Evolutionary conservation across 2,113 vertebrate species (phyloP).

Genomic region (Rhinolophus sinicus): DNA sequence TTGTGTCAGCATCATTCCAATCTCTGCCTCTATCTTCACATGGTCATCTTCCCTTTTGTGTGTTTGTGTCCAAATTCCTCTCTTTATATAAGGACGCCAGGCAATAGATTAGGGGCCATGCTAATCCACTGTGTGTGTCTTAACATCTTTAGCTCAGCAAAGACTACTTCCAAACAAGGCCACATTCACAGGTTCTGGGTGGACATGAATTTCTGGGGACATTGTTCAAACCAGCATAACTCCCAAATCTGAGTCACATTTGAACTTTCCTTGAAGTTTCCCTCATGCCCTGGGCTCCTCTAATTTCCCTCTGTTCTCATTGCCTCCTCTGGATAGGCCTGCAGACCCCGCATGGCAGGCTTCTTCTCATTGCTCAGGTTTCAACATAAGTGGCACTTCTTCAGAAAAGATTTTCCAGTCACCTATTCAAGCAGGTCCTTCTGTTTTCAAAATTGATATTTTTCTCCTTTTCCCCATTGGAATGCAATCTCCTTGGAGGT

Average conservation of each 20-base stretch:
- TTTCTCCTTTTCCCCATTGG: not conserved
- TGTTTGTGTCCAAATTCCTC: not conserved
- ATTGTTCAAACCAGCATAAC: not conserved
- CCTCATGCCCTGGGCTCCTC: fast-evolving
- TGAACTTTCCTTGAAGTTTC: not conserved
- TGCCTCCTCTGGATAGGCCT: no score
- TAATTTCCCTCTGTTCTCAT: fast-evolving
- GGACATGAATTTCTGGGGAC: not conserved
- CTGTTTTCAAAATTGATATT: not conserved
- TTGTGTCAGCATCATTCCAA: fast-evolving
- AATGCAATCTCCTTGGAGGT: not conserved
- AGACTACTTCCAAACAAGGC: not conserved
- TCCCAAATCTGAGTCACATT: no score
- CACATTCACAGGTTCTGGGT: no score
- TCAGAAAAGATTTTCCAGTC: not conserved
- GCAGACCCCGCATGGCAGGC: no score
- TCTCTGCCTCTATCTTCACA: not conserved
- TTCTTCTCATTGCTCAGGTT: not conserved
- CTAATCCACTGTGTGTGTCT: not conserved
- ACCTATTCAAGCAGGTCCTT: not conserved
- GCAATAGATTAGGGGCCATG: not conserved
- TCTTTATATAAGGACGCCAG: not conserved
- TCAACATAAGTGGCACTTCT: not conserved
- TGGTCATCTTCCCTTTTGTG: not conserved
- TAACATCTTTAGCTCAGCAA: not conserved